Conservation (phyloP, 2,888 invertebrate species). For the Spodoptera littoralis region DNA sequence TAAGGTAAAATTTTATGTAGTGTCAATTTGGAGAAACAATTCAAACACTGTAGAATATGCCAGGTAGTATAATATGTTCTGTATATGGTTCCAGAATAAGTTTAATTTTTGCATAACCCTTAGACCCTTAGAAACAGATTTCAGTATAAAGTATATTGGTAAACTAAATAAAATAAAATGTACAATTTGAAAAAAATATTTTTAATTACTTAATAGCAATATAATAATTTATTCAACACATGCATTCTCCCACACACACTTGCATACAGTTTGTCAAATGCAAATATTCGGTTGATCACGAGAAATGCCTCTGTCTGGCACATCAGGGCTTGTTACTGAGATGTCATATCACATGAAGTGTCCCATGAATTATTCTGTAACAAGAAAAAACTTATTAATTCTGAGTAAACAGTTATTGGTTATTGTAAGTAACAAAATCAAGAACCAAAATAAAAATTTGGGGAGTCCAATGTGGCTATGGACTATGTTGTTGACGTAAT, state of each 20-base stretch:
- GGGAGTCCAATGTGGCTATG: too few relatives aligned
- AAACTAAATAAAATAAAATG: constrained; percentile 54
- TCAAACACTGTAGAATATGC: too few relatives aligned
- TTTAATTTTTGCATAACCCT: not conserved
- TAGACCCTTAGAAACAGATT: too few relatives aligned
- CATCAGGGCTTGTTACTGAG: constrained; percentile 34
- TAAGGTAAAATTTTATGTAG: too few relatives aligned
- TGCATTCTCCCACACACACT: constrained; percentile 63
- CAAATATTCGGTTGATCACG: constrained; percentile 62
- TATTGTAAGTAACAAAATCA: not conserved
- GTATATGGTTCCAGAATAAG: too few relatives aligned
- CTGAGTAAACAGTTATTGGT: constrained; percentile 1
- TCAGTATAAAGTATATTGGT: too few relatives aligned
- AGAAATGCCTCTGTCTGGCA: constrained; percentile 46
- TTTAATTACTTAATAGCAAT: constrained; percentile 82
- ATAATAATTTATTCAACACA: constrained; percentile 81
- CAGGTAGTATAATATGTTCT: too few relatives aligned
- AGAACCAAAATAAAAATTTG: not conserved
- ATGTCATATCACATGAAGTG: constrained; percentile 57
- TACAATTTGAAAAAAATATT: constrained; percentile 72
- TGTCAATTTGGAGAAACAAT: too few relatives aligned
- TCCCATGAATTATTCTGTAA: constrained; percentile 60
- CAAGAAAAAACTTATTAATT: constrained; percentile 6
- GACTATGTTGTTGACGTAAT: too few relatives aligned
- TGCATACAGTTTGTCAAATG: constrained; percentile 67